Evolutionary conservation across 1,140 invertebrate genomes (phyloP), one percentile per base, ranked within the genome.

Genomic region (Whitmania pigra): DNA sequence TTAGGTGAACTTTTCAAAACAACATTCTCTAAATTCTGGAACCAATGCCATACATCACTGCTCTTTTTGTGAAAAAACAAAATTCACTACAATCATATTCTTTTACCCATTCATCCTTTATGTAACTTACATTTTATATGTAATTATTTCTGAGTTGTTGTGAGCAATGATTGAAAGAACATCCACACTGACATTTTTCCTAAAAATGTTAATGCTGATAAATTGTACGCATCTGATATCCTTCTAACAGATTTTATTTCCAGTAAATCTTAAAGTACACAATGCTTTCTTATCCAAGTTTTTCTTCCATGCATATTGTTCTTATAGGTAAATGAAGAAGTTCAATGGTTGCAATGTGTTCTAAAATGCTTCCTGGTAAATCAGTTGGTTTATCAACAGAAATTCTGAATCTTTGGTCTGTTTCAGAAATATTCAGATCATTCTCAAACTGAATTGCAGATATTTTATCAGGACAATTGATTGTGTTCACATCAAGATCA

Each of bases 231-330:
- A 6, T 70, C 49, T 25, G 43, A 70, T 7, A 70, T 25, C n/a
- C 25, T 53, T 53, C 25, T 54, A 70, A 53, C 53, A 70, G 3
- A 70, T 49, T 25, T n/a, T 4, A 25, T 49, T 49, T 5, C 69
- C 69, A 22, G 69, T 7, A 4, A 22, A 49, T 25, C 69, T 53
- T 7, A 70, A 25, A 0, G 69, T 49, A 36, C 18, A 70, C 49
- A 36, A 70, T 54, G 36, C 31, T 18, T 53, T 70, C 69, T 25
- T 53, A 70, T 27, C 69, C 69, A 49, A 70, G 31, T 43, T 25
- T 18, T 22, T 70, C 43, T 7, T 53, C 69, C 22, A 54, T 54
- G 18, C 69, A 36, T 13, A 13, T 36, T 25, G 22, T 63, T 63
- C 57, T 63, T n/a, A n/a, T n/a, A n/a, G n/a, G n/a, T n/a, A n/a